Percentiles rank a stretch among this genome's conserved stretches.
Conservation (phyloP, 1,140 invertebrate species). For the Schlechtendalia chinensis region DNA sequence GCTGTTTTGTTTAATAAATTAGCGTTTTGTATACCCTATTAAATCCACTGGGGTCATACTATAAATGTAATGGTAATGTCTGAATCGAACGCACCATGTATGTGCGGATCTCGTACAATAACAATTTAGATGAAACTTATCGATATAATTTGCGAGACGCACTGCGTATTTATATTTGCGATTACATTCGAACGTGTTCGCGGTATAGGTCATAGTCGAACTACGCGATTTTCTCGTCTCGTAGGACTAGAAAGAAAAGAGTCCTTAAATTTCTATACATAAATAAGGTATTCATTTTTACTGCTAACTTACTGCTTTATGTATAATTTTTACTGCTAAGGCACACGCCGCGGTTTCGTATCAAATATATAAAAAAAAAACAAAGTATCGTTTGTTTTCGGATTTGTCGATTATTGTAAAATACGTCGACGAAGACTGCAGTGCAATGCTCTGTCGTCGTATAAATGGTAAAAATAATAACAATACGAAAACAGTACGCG, state of each 20-base stretch:
- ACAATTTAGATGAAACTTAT: not conserved
- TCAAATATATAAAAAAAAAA: too few species aligned
- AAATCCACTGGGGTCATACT: not conserved
- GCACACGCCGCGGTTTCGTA: not conserved
- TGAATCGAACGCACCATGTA: not conserved
- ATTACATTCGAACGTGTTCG: not conserved
- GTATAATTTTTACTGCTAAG: too few species aligned
- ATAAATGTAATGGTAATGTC: too few species aligned
- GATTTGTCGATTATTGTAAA: not conserved
- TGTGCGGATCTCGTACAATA: not conserved
- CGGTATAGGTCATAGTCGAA: not conserved
- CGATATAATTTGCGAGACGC: not conserved
- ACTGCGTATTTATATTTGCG: not conserved
- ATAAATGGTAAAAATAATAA: too few species aligned
- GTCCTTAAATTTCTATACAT: not conserved
- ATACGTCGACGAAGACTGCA: not conserved
- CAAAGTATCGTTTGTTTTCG: not conserved
- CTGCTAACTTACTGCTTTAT: too few species aligned
- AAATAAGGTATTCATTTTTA: not conserved
- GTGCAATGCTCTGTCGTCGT: not conserved
- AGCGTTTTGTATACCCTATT: not conserved
- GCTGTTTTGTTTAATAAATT: not conserved
- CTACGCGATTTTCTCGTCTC: not conserved
- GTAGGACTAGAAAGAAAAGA: not conserved
- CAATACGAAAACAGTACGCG: not conserved